phyloP scores from a whole-genome alignment of 2,888 invertebrate genomes.

The Drosophila buzzatii region DNA sequence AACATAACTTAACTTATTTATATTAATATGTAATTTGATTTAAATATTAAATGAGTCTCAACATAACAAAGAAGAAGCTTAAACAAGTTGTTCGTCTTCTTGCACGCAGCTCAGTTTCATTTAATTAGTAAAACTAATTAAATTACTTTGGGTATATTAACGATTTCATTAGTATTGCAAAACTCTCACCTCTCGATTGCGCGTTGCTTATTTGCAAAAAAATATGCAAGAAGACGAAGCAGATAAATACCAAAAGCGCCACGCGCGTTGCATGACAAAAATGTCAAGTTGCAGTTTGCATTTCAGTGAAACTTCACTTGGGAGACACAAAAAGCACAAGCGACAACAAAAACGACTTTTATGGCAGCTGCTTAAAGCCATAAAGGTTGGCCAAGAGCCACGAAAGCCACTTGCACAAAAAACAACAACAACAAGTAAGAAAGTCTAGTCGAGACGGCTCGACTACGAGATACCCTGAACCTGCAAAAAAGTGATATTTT shows the following conservation, averaged over 20 bases:
- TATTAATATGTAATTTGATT: background rate
- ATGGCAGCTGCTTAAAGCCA: constrained; percentile 38
- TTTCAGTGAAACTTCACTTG: constrained; percentile 62
- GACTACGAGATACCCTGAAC: too few relatives aligned
- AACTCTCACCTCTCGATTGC: constrained; percentile 60
- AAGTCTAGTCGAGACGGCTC: too few relatives aligned
- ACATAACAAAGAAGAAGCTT: background rate
- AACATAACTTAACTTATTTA: too few relatives aligned
- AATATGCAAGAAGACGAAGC: constrained; percentile 7
- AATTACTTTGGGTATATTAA: constrained; percentile 22
- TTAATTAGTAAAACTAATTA: constrained; percentile 19
- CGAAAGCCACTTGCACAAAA: constrained; percentile 2
- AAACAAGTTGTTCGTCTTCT: background rate
- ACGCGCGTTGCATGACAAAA: constrained; percentile 38
- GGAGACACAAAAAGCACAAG: constrained; percentile 20
- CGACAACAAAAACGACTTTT: constrained; percentile 21
- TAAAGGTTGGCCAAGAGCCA: constrained; percentile 28
- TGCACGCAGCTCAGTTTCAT: constrained; percentile 9
- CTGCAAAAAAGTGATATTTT: too few relatives aligned
- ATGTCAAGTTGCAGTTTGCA: constrained; percentile 45
- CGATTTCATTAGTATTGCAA: constrained; percentile 29
- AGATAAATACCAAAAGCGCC: constrained; percentile 24
- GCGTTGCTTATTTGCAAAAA: constrained; percentile 25
- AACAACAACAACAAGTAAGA: background rate
- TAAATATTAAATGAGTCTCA: background rate